Evolutionary conservation across 2,113 vertebrate species (phyloP), one percentile per base, ranked within the genome.

Genomic region (Dicaeum eximium): DNA sequence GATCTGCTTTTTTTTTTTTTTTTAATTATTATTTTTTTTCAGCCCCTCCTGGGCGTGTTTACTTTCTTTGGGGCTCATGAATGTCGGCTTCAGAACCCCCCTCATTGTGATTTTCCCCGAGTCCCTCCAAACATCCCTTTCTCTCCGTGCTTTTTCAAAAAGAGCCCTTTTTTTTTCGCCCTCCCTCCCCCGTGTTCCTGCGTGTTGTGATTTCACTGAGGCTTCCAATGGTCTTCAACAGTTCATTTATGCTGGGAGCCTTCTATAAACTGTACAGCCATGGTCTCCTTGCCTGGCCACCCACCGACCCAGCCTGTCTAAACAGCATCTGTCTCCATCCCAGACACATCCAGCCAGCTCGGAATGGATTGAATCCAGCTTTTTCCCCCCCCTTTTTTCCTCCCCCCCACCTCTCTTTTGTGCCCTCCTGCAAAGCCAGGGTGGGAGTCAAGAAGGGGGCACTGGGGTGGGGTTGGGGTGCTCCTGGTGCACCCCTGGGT

Each of bases 191-290:
- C 42, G 11, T 93, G 88, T 96, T 97, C 91, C 95, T 93, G 93
- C 96, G 96, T 99, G 99, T 99, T 99, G 98, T 99, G 99, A 99
- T 99, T 99, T 98, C 99, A 98, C 97, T 98, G 98, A 98, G 98
- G 97, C 98, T 98, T 98, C 98, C 98, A 97, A 98, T 98, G 98
- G 98, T 98, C 98, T 98, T 98, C 98, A 99, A 98, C 98, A 99
- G 99, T 98, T 99, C 98, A 99, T 98, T 98, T 98, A 97, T 98
- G 98, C 98, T 37, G 96, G 97, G 98, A 97, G 92, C 97, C 94
- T 98, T 98, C 98, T 98, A 98, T 98, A 98, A 99, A 98, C 98
- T 98, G 96, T 97, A 97, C 94, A 97, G 96, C 96, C 82, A 54
- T 95, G 96, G 97, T 97, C 98, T 96, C 96, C 93, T 90, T 37